Percentiles rank a stretch among this genome's conserved stretches.
Conservation (phyloP, 2,113 vertebrate species). For the Sylvietta virens region DNA sequence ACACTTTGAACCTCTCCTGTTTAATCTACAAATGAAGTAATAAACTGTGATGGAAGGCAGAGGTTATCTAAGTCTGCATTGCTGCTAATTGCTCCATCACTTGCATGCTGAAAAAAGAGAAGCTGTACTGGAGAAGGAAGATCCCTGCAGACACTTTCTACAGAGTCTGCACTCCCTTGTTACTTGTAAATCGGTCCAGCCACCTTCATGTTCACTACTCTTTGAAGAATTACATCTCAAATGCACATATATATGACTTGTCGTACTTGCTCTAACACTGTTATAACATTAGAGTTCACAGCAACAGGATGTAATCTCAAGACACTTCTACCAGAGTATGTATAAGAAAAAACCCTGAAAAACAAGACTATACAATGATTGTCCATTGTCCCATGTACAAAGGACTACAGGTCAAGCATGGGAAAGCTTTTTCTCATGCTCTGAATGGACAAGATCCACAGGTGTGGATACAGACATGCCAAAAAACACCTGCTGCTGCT, state of each 20-base stretch:
- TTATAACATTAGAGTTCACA: not conserved
- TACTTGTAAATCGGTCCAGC: not conserved
- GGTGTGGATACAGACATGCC: not conserved
- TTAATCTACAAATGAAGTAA: not conserved
- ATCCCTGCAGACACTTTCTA: not conserved
- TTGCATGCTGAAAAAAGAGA: not conserved
- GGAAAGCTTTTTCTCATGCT: not conserved
- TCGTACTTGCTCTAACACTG: not conserved
- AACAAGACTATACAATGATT: not conserved
- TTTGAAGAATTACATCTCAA: not conserved
- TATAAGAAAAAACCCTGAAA: not conserved
- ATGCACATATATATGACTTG: not conserved
- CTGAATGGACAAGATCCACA: not conserved
- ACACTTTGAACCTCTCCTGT: not conserved
- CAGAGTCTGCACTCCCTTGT: not conserved
- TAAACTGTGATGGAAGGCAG: not conserved
- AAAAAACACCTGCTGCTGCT: not conserved
- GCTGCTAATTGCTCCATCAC: not conserved
- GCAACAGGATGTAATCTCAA: not conserved
- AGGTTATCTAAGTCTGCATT: not conserved
- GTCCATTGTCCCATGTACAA: not conserved
- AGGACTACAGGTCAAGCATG: not conserved
- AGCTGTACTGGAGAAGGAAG: not conserved
- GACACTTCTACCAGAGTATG: not conserved
- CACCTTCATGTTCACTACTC: not conserved